phyloP scores from a whole-genome alignment of 2,797 vertebrate species.

The Macroramphosus scolopax region DNA sequence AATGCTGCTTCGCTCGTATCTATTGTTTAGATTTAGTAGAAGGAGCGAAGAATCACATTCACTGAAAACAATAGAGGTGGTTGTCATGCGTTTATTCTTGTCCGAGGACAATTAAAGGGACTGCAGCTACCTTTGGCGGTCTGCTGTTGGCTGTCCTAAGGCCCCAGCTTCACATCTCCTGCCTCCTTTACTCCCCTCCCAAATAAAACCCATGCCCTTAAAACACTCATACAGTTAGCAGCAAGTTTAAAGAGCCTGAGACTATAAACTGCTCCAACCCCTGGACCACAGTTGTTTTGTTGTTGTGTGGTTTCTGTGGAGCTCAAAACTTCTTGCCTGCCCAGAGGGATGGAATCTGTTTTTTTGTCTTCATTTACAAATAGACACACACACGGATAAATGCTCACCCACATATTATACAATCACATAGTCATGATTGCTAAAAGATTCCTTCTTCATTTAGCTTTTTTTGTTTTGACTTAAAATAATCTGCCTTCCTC shows the following conservation, averaged over 20 bases:
- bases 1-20: conserved; percentile 31
- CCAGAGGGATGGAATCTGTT: conserved; percentile 41
- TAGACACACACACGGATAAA: conserved; percentile 33
- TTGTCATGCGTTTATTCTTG: conserved; percentile 67
- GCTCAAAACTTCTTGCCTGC: conserved; percentile 44
- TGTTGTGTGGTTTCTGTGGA: conserved; percentile 63
- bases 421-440: conserved; percentile 4
- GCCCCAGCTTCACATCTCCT: conserved; percentile 44
- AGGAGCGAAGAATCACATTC: too few species aligned
- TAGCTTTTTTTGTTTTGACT: conserved; percentile 33
- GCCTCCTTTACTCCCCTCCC: conserved; percentile 35
- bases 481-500: conserved; percentile 27
- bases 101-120: conserved; percentile 71
- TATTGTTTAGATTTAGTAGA: conserved; percentile 49
- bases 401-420: conserved; percentile 6
- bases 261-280: conserved; percentile 70
- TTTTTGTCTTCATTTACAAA: conserved; percentile 19
- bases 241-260: conserved; percentile 72
- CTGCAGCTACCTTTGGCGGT: conserved; percentile 59
- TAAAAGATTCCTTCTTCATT: conserved; percentile 19
- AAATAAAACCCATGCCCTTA: conserved; percentile 73
- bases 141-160: conserved; percentile 57
- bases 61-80: conserved; percentile 67
- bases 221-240: conserved; percentile 69
- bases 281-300: conserved; percentile 73